These are phyloP conservation scores for Megalurothrips usitatus DNA, from an alignment of 2,888 invertebrate genomes.

Conservation along the genomic window DNA sequence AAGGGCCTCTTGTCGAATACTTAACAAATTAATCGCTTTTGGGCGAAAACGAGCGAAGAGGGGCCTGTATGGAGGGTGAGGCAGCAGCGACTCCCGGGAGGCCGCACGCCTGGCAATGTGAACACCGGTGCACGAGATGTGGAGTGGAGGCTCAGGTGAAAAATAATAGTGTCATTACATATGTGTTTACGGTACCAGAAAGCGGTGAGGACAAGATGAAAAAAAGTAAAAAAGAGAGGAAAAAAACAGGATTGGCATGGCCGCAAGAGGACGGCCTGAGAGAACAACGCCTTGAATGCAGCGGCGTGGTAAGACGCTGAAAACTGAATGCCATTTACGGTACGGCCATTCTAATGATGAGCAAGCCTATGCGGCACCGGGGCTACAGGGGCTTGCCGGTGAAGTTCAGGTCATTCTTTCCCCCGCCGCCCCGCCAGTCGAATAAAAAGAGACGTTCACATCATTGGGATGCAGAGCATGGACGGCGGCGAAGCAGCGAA, in stretches of 20 bases:
- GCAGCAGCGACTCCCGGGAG: too few species aligned
- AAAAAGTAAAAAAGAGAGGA: not conserved
- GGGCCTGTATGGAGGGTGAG: too few species aligned
- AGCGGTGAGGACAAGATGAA: not conserved
- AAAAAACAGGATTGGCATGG: not conserved
- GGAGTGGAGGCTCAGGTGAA: too few species aligned
- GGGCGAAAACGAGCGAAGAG: too few species aligned
- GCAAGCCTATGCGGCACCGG: not conserved
- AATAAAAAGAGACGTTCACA: not conserved
- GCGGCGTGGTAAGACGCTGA: not conserved
- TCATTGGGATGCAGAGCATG: constrained; percentile 3
- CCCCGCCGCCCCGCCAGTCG: not conserved
- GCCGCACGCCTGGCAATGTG: too few species aligned
- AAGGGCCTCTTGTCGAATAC: not conserved
- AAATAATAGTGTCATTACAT: too few species aligned
- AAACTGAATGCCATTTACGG: not conserved
- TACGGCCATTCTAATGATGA: not conserved
- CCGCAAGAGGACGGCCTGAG: not conserved
- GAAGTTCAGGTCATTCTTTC: not conserved
- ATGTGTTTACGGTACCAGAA: too few species aligned
- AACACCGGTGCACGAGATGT: too few species aligned
- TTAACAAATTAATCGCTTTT: not conserved
- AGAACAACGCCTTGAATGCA: not conserved
- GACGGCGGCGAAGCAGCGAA: not conserved
- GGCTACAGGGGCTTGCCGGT: not conserved